Base-by-base conservation (phyloP, 2,888 invertebrate species). In the Ligdia adustata region DNA sequence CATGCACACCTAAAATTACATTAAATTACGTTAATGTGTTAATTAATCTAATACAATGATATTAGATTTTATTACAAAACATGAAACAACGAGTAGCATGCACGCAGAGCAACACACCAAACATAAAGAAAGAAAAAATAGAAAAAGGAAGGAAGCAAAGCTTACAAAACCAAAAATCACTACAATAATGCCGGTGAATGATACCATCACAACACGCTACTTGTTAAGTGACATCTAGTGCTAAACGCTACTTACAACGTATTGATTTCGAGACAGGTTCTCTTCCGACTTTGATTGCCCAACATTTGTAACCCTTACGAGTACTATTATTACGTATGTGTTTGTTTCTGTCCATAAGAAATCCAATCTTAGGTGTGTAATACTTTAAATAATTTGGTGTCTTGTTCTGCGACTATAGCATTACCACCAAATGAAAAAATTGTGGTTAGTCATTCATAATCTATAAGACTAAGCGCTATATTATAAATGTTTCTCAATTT, bases 281-380 rank as follows among this genome's bases (percentile, higher is more conserved):
- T 52, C 74, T 77, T 82, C 67, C 33, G 20, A 2, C 31, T 55
- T 60, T 48, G 26, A 12, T 64, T 55, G 76, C 85, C 43, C 63
- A 32, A 78, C 90, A 90, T 69, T 57, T 53, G 70, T 70, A 79
- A 68, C 63, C 67, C 62, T 57, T 55, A 60, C 60, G 72, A 69
- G 64, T 73, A 69, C 67, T n/a, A n/a, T n/a, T n/a, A n/a, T n/a
- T n/a, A 65, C 55, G 65, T 60, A n/a, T n/a, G n/a, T n/a, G n/a
- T n/a, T n/a, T n/a, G n/a, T n/a, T n/a, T n/a, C n/a, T n/a, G 74
- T 63, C 70, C 70, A 80, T 61, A 75, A 82, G 61, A 79, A 79
- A 87, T 77, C 89, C 89, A 79, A 88, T 82, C 79, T 89, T 89
- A 81, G 84, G 69, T 62, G 81, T 82, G 71, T 69, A n/a, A n/a